Evolutionary conservation across 2,113 vertebrate genomes (phyloP).

Genomic region (Ciconia maguari): DNA sequence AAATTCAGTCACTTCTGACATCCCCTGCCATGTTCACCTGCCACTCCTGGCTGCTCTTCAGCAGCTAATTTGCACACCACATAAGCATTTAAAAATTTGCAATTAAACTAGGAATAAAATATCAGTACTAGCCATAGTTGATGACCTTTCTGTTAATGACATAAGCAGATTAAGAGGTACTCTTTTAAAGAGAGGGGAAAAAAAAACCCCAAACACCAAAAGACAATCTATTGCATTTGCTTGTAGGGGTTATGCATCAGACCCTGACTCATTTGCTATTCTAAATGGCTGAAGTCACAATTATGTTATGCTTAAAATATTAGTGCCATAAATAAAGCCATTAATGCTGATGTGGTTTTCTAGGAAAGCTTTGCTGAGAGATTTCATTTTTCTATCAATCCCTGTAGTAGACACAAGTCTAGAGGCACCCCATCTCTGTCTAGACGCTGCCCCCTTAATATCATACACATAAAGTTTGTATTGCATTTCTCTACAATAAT

Average conservation of each 20-base stretch:
- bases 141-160: constrained; percentile 21
- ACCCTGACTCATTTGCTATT: neutral
- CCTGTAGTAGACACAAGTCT: neutral
- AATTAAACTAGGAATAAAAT: constrained; percentile 53
- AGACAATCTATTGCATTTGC: neutral
- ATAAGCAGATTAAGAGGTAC: neutral
- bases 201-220: neutral
- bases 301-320: constrained; percentile 28
- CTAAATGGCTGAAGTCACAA: constrained; percentile 16
- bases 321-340: neutral
- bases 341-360: constrained; percentile 23
- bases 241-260: neutral
- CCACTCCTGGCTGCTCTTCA: constrained; percentile 63
- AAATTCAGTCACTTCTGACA: constrained; percentile 64
- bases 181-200: neutral
- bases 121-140: constrained; percentile 20
- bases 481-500: neutral
- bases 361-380: constrained; percentile 11
- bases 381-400: constrained; percentile 22
- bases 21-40: constrained; percentile 53
- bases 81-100: constrained; percentile 60
- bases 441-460: neutral
- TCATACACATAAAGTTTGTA: neutral
- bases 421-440: neutral
- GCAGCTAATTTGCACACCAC: constrained; percentile 60